phyloP scores from a whole-genome alignment of 2,888 invertebrate genomes.

The Heliconius ismenius region DNA sequence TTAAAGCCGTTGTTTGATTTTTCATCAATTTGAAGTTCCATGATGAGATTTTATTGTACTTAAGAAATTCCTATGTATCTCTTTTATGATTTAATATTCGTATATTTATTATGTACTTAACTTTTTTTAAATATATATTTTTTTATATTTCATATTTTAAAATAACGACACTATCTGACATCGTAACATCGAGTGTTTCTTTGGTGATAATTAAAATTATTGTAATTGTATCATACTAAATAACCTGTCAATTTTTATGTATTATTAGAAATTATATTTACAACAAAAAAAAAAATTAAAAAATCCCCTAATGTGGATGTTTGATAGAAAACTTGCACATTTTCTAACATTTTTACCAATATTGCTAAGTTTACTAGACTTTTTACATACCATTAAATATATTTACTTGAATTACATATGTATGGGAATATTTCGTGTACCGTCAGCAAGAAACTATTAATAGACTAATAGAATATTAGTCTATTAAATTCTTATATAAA shows the following conservation, averaged over 20 bases:
- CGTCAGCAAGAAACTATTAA: conserved; percentile 17
- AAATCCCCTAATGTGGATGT: background rate
- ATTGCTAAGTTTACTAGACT: conserved; percentile 1
- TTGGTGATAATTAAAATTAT: background rate
- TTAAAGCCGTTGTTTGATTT: conserved; percentile 2
- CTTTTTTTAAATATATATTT: conserved; percentile 2
- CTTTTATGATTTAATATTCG: conserved; percentile 17
- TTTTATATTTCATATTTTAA: background rate
- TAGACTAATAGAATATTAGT: no score
- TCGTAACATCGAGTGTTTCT: background rate
- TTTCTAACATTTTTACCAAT: conserved; percentile 15
- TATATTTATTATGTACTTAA: conserved; percentile 29
- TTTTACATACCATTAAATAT: conserved; percentile 17
- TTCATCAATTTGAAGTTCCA: background rate
- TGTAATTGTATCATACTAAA: background rate
- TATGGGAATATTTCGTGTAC: conserved; percentile 3
- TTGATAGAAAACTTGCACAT: background rate
- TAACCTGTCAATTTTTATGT: conserved; percentile 2
- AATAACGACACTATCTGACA: background rate
- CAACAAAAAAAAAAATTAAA: background rate
- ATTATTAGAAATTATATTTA: conserved; percentile 18
- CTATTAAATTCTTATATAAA: no score
- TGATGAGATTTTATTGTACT: conserved; percentile 18
- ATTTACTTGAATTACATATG: conserved; percentile 4
- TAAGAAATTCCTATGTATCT: conserved; percentile 24